These are phyloP conservation scores for Calliopum simillimum DNA, from an alignment of 2,888 invertebrate species.

Conservation along the genomic window DNA sequence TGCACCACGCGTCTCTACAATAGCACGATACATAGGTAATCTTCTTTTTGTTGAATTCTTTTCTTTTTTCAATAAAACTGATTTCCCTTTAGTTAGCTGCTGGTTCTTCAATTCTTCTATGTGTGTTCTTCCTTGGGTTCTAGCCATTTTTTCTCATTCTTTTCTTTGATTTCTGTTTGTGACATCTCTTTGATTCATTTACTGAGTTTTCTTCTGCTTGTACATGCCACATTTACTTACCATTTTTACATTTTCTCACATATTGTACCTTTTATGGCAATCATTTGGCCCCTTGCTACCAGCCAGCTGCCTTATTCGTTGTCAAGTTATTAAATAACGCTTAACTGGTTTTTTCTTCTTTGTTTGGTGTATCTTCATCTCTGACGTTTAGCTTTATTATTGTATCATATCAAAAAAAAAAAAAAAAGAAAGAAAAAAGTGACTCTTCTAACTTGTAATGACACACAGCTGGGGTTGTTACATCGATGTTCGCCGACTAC, in stretches of 20 bases:
- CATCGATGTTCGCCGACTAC: too few species aligned
- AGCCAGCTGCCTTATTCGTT: neutral
- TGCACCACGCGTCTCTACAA: constrained; percentile 15
- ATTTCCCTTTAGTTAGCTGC: neutral
- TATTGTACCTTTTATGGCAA: neutral
- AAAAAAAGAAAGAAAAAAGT: too few species aligned
- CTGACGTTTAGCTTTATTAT: neutral
- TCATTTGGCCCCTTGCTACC: neutral
- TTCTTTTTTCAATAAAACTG: neutral
- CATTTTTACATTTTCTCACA: neutral
- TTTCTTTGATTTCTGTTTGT: constrained; percentile 18
- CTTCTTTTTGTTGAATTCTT: constrained; percentile 4
- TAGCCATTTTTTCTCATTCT: neutral
- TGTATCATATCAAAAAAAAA: neutral
- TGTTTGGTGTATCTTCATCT: constrained; percentile 1
- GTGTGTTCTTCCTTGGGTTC: neutral
- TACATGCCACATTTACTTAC: constrained; percentile 11
- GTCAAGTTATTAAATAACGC: constrained; percentile 41
- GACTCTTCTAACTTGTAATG: too few species aligned
- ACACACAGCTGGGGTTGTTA: too few species aligned
- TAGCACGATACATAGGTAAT: neutral
- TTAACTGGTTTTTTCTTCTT: constrained; percentile 45
- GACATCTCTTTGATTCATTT: constrained; percentile 23
- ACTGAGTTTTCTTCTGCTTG: neutral
- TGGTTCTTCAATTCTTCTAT: neutral